Percentiles rank a stretch among this genome's conserved stretches.
phyloP scores from a whole-genome alignment of 2,888 invertebrate species.

The Belgica antarctica region DNA sequence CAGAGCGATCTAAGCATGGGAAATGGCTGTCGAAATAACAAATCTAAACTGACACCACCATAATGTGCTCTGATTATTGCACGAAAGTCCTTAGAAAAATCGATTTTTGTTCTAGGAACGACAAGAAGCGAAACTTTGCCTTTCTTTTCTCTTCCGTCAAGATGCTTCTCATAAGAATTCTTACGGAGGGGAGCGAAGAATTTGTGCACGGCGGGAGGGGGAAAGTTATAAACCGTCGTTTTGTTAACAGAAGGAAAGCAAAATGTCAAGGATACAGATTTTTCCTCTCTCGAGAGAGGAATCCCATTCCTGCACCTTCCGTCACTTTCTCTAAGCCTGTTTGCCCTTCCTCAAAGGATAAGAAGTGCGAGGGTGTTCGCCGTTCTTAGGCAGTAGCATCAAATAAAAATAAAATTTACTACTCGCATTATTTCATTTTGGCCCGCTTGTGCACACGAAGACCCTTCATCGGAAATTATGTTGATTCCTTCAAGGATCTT shows the following conservation, averaged over 20 bases:
- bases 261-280: slow-evolving; percentile 33
- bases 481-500: not conserved
- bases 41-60: slow-evolving; percentile 11
- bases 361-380: not conserved
- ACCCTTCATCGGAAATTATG: no score
- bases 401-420: slow-evolving; percentile 21
- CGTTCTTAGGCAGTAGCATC: slow-evolving; percentile 2
- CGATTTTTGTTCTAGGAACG: not conserved
- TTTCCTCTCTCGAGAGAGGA: not conserved
- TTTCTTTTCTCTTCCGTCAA: slow-evolving; percentile 19
- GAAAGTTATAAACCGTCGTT: not conserved
- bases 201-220: no score
- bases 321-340: not conserved
- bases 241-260: not conserved
- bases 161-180: slow-evolving; percentile 12
- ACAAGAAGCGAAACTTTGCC: slow-evolving; percentile 23
- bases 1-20: no score
- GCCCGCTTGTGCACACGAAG: no score
- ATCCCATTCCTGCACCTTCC: not conserved
- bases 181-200: not conserved
- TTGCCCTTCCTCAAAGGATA: not conserved
- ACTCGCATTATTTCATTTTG: not conserved
- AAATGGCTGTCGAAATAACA: not conserved
- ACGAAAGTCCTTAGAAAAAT: slow-evolving; percentile 19
- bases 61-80: not conserved